Conservation (phyloP, 2,797 vertebrate genomes). For the Glyptemys insculpta region DNA sequence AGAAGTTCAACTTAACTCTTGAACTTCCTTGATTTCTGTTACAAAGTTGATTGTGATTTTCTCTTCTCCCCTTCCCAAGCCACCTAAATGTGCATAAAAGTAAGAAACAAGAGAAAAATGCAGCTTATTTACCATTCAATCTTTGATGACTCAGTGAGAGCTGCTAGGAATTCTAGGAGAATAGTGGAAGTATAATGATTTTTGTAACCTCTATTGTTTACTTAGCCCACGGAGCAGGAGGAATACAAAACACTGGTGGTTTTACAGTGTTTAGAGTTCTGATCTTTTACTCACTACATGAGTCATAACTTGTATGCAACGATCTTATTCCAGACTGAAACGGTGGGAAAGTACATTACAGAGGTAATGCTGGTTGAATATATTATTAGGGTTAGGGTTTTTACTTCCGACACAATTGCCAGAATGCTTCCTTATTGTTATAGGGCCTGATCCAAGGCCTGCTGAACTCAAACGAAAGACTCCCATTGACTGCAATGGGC, state of each 20-base stretch:
- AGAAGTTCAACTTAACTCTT: background rate
- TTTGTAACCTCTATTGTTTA: background rate
- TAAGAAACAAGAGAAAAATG: background rate
- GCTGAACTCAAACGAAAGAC: background rate
- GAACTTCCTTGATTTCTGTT: background rate
- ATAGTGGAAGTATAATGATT: background rate
- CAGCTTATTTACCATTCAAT: background rate
- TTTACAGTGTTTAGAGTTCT: background rate
- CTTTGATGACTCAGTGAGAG: background rate
- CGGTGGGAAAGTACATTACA: background rate
- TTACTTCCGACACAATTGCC: conserved; percentile 2
- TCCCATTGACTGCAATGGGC: background rate
- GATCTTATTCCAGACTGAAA: background rate
- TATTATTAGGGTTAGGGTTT: background rate
- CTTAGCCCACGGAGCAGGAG: background rate
- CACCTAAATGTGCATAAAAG: conserved; percentile 13
- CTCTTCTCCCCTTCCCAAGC: background rate
- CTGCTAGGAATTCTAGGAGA: conserved; percentile 6
- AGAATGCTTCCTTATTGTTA: background rate
- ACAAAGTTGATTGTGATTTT: background rate
- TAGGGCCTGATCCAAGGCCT: background rate
- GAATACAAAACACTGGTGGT: background rate
- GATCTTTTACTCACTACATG: background rate
- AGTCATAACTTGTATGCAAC: background rate
- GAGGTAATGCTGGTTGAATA: background rate